These are phyloP conservation scores for Venustaconcha ellipsiformis DNA, from an alignment of 1,140 invertebrate species.

Conservation along the genomic window DNA sequence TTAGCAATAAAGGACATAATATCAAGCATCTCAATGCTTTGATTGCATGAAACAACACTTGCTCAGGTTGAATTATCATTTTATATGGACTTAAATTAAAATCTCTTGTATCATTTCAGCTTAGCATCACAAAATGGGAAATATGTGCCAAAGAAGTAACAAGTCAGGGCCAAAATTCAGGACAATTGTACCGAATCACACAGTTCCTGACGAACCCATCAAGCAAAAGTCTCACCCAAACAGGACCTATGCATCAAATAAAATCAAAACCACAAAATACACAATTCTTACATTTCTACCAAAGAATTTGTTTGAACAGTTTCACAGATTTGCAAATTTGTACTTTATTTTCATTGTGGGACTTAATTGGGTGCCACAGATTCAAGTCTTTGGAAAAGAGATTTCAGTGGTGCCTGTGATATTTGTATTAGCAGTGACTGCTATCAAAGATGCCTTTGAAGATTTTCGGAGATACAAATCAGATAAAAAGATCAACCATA, in stretches of 20 bases:
- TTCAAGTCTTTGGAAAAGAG: slow-evolving; percentile 95
- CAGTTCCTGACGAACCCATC: slow-evolving; percentile 63
- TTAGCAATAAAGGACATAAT: no score
- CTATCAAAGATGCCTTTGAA: slow-evolving; percentile 97
- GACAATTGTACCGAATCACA: slow-evolving; percentile 64
- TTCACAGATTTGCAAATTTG: slow-evolving; percentile 96
- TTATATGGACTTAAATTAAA: background rate
- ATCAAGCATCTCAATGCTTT: no score
- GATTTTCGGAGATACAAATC: slow-evolving; percentile 89
- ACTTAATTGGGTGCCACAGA: slow-evolving; percentile 90
- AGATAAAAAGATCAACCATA: slow-evolving; percentile 94
- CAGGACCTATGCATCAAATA: slow-evolving; percentile 75
- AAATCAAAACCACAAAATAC: slow-evolving; percentile 89
- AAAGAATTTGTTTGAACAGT: slow-evolving; percentile 97
- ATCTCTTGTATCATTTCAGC: no score
- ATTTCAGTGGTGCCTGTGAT: slow-evolving; percentile 84
- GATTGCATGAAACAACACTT: no score
- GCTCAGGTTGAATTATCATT: no score
- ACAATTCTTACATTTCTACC: slow-evolving; percentile 94
- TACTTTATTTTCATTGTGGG: slow-evolving; percentile 98
- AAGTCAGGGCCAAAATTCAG: slow-evolving; percentile 50
- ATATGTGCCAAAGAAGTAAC: slow-evolving; percentile 39
- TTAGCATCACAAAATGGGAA: slow-evolving; percentile 37
- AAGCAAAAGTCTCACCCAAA: slow-evolving; percentile 86
- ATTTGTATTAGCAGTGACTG: slow-evolving; percentile 95